These are phyloP conservation scores for Oostethus manadensis DNA, from an alignment of 2,113 vertebrate species.

Conservation along the genomic window DNA sequence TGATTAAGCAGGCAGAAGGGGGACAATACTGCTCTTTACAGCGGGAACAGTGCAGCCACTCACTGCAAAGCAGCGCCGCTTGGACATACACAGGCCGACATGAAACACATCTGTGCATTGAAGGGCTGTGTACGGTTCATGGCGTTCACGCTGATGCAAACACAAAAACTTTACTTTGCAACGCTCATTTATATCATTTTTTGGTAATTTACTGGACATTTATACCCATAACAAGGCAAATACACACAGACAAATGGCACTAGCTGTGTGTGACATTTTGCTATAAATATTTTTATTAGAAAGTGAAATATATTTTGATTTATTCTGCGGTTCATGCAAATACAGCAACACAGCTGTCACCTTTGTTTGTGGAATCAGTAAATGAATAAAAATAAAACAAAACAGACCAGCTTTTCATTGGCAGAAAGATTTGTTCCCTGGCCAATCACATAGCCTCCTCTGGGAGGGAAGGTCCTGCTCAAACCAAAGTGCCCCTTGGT, in stretches of 20 bases:
- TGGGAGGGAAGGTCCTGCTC: slow-evolving; percentile 54
- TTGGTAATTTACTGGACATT: neutral
- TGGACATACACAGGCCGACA: slow-evolving; percentile 50
- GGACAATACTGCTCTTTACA: slow-evolving; percentile 74
- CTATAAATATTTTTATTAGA: neutral
- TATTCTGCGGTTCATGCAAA: neutral
- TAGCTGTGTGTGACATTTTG: neutral
- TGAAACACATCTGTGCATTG: slow-evolving; percentile 39
- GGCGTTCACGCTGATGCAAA: slow-evolving; percentile 8
- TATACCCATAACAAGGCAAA: neutral
- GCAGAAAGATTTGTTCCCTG: slow-evolving; percentile 26
- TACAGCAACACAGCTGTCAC: neutral
- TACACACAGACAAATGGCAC: neutral
- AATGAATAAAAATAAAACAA: slow-evolving; percentile 9
- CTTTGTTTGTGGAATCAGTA: neutral
- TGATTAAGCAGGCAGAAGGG: slow-evolving; percentile 74
- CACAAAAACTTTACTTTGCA: neutral
- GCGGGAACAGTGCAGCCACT: slow-evolving; percentile 62
- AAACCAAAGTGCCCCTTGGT: slow-evolving; percentile 52
- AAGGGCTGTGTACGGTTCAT: slow-evolving; percentile 6
- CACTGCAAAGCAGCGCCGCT: slow-evolving; percentile 37
- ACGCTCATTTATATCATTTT: neutral
- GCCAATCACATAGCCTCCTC: slow-evolving; percentile 50
- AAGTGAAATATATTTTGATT: neutral
- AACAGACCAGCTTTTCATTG: slow-evolving; percentile 56